Percentiles rank a stretch among this genome's conserved stretches.
Conservation (phyloP, 2,113 vertebrate genomes). For the Motacilla tschutschensis region DNA sequence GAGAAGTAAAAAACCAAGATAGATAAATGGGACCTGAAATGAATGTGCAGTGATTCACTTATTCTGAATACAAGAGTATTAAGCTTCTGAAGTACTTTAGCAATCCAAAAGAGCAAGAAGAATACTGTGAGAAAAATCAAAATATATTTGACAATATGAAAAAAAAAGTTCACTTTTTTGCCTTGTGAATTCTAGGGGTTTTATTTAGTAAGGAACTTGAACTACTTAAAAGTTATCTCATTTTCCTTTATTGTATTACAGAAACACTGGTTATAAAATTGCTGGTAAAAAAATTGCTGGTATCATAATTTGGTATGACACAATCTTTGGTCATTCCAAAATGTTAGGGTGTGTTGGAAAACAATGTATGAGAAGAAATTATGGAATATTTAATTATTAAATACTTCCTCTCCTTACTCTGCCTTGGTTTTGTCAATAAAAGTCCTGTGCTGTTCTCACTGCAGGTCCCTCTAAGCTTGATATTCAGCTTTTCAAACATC, state of each 20-base stretch:
- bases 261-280: background rate
- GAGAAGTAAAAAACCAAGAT: background rate
- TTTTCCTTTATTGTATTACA: background rate
- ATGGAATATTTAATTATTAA: fast-evolving
- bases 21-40: background rate
- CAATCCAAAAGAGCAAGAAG: background rate
- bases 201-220: background rate
- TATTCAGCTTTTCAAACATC: background rate
- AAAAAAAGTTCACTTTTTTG: fast-evolving
- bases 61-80: background rate
- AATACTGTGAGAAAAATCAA: background rate
- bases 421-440: background rate
- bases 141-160: background rate
- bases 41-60: background rate
- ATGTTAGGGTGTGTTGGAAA: background rate
- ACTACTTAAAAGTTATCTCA: background rate
- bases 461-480: background rate
- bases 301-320: background rate
- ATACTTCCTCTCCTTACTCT: background rate
- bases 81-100: background rate
- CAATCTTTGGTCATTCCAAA: background rate
- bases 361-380: background rate
- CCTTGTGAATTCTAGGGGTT: background rate
- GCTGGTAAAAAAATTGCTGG: background rate
- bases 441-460: background rate